These are phyloP conservation scores for Acipenser oxyrinchus DNA, from an alignment of 2,797 vertebrate genomes.

Conservation along the genomic window DNA sequence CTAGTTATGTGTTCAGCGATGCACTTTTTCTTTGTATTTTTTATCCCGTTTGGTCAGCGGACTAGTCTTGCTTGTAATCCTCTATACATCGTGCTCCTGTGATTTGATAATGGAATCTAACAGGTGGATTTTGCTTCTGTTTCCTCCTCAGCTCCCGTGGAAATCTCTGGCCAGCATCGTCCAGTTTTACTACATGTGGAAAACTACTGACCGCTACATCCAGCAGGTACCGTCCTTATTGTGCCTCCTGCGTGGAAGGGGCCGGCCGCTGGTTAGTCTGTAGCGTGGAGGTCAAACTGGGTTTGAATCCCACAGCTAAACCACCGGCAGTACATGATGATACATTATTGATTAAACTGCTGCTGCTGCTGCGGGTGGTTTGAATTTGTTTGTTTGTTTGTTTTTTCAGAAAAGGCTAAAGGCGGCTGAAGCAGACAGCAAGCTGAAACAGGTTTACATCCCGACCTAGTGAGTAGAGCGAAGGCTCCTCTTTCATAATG, in stretches of 20 bases:
- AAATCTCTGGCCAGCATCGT: constrained; percentile 76
- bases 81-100: too few relatives aligned
- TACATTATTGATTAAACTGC: neutral
- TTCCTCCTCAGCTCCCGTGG: constrained; percentile 63
- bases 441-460: constrained; percentile 77
- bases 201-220: constrained; percentile 77
- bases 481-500: neutral
- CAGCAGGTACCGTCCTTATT: constrained; percentile 56
- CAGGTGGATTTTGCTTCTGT: too few relatives aligned
- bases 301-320: neutral
- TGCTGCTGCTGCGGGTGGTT: neutral
- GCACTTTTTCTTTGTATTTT: too few relatives aligned
- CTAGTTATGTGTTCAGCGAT: too few relatives aligned
- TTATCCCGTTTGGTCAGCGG: too few relatives aligned
- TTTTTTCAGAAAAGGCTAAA: constrained; percentile 61
- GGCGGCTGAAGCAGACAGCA: constrained; percentile 74
- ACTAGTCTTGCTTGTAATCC: too few relatives aligned
- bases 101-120: too few relatives aligned
- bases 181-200: constrained; percentile 83
- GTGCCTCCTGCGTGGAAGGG: neutral
- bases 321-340: too few relatives aligned
- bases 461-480: constrained; percentile 69
- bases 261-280: neutral
- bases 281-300: neutral
- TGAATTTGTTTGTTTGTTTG: neutral